These are phyloP conservation scores for Melanostoma scalare DNA, from an alignment of 2,888 invertebrate species.

Conservation along the genomic window DNA sequence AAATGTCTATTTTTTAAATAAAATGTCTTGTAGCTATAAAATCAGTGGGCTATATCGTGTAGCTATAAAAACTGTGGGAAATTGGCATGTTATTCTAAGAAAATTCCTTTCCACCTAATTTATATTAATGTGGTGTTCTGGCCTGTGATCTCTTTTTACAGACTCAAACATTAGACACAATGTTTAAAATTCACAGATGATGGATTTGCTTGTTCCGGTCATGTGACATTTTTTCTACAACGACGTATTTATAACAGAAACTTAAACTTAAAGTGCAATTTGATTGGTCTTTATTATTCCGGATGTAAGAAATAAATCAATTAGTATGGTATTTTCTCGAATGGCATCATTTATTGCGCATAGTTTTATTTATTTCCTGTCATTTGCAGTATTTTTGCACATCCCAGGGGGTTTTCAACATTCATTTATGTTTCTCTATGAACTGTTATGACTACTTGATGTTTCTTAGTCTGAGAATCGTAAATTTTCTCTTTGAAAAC, in stretches of 20 bases:
- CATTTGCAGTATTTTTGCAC: no score
- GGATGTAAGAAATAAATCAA: constrained; percentile 11
- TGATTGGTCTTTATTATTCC: neutral
- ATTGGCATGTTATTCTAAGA: constrained; percentile 15
- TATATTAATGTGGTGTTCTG: constrained; percentile 40
- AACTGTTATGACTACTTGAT: no score
- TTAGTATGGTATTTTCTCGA: constrained; percentile 1
- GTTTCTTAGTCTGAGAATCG: no score
- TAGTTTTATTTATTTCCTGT: constrained; percentile 18
- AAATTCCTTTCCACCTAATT: constrained; percentile 43
- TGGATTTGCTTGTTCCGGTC: constrained; percentile 21
- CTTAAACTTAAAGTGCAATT: neutral
- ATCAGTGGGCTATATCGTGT: neutral
- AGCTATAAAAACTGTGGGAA: constrained; percentile 16
- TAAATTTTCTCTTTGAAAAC: no score
- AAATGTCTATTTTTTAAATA: neutral
- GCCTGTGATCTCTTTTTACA: neutral
- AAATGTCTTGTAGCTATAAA: neutral
- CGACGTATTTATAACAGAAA: no score
- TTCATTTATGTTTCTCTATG: no score
- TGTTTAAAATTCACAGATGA: neutral
- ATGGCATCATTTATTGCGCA: constrained; percentile 1
- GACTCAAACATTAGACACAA: neutral
- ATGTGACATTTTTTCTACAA: constrained; percentile 9
- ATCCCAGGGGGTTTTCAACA: no score